Percentiles rank a stretch among this genome's conserved stretches.
phyloP scores from a whole-genome alignment of 2,113 vertebrate species.

The Pedetes capensis region DNA sequence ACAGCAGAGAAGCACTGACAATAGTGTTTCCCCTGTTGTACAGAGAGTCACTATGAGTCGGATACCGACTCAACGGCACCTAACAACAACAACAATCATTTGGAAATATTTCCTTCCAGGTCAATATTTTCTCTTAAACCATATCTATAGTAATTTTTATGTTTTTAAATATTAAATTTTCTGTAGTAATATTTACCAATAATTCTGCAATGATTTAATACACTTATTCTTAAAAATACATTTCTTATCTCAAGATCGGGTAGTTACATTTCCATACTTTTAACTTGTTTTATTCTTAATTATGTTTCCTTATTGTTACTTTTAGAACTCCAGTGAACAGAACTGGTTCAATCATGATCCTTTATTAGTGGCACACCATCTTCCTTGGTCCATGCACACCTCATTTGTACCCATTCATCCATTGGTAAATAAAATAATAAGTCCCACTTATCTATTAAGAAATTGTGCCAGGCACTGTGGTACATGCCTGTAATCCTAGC shows the following conservation, averaged over 20 bases:
- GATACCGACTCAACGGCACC: no score
- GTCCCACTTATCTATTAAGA: not conserved
- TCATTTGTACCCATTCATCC: not conserved
- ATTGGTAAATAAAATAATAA: not conserved
- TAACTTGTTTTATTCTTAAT: not conserved
- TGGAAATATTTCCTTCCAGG: not conserved
- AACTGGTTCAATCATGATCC: not conserved
- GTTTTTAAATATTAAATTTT: not conserved
- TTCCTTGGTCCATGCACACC: not conserved
- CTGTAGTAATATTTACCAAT: not conserved
- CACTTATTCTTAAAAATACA: not conserved
- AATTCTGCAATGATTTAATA: not conserved
- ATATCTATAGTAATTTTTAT: not conserved
- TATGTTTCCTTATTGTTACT: not conserved
- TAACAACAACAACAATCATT: no score
- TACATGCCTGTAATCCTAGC: no score
- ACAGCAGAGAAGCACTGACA: no score
- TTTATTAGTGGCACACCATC: not conserved
- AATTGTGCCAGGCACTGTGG: not conserved
- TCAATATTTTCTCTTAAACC: not conserved
- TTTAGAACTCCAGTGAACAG: not conserved
- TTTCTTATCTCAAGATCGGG: not conserved
- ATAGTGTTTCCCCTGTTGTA: no score
- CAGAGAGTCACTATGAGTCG: no score
- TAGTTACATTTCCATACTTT: not conserved